Percentiles rank a stretch among this genome's conserved stretches.
Conservation (phyloP, 2,113 vertebrate genomes). For the Globicephala melas region DNA sequence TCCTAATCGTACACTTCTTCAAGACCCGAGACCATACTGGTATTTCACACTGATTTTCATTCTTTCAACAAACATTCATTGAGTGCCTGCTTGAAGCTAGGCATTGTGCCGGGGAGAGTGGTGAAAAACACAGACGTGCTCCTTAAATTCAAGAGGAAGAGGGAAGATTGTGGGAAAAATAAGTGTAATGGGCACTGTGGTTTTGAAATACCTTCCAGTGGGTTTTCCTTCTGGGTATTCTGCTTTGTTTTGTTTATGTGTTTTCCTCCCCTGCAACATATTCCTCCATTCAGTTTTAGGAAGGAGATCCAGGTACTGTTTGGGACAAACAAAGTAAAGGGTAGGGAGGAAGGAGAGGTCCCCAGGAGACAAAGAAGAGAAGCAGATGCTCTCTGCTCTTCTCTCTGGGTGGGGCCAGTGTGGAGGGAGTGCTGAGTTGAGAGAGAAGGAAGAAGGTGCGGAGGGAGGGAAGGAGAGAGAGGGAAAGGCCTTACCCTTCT, state of each 20-base stretch:
- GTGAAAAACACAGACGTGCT: background rate
- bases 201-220: background rate
- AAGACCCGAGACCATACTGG: background rate
- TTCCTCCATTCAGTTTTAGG: background rate
- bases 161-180: background rate
- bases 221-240: background rate
- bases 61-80: background rate
- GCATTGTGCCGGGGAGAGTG: background rate
- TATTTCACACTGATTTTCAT: background rate
- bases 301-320: background rate
- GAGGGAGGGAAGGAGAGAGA: background rate
- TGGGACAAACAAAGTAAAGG: background rate
- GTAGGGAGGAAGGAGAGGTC: background rate
- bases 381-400: background rate
- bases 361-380: background rate
- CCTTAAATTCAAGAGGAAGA: background rate
- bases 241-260: background rate
- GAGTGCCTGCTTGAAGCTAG: background rate
- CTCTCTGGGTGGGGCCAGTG: background rate
- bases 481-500: background rate
- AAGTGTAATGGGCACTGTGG: background rate
- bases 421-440: background rate
- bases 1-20: background rate
- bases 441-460: background rate
- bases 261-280: background rate